These are phyloP conservation scores for Mergus octosetaceus DNA, from an alignment of 2,797 vertebrate genomes.

Conservation along the genomic window DNA sequence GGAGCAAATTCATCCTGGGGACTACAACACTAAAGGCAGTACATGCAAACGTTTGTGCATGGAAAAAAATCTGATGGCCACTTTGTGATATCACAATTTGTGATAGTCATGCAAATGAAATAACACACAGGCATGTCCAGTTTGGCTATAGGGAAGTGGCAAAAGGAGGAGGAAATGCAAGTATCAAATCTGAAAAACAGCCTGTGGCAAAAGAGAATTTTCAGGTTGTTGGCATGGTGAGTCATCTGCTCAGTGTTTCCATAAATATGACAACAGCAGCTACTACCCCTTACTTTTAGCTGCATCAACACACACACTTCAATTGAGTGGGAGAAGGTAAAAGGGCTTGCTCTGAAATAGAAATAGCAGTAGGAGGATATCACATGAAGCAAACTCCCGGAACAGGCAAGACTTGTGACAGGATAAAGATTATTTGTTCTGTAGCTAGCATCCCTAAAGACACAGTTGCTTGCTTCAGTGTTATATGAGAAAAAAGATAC, in stretches of 20 bases:
- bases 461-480: neutral
- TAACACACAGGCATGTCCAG: neutral
- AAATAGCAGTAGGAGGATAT: neutral
- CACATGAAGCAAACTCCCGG: neutral
- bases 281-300: neutral
- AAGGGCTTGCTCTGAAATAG: neutral
- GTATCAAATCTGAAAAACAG: neutral
- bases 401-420: neutral
- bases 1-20: neutral
- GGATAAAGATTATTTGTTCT: neutral
- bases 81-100: neutral
- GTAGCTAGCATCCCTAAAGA: neutral
- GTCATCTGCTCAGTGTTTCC: neutral
- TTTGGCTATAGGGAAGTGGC: neutral
- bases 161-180: neutral
- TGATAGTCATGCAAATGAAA: neutral
- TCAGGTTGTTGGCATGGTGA: neutral
- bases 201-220: neutral
- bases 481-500: conserved; percentile 1
- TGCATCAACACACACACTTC: neutral
- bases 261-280: neutral
- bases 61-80: neutral
- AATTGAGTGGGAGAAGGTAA: neutral
- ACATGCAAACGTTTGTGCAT: fast-evolving
- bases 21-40: neutral